Base-by-base conservation (phyloP, 2,888 invertebrate species). In the Meloe dianella region DNA sequence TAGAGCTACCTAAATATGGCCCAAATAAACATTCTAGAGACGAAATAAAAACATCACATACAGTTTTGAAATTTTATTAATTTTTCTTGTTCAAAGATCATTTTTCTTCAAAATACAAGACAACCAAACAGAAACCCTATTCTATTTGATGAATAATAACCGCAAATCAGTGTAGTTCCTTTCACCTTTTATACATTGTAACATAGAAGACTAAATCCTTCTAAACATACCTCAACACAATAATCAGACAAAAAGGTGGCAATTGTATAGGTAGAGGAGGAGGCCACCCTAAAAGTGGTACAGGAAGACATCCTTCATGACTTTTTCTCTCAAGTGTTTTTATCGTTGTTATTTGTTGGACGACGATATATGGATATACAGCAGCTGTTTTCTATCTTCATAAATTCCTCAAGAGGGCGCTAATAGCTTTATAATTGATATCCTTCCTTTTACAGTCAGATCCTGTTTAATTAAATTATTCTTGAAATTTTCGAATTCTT, bases 381-480 rank as follows among this genome's bases (percentile, higher is more conserved):
- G 63, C 71, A 69, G 68, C 68, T 71, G 71, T 58, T 62, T 7
- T 20, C 47, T 62, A 47, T 64, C 64, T 64, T 69, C 66, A 69
- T 64, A 71, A 73, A 74, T 74, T 74, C 74, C 73, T 71, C 74
- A 68, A 73, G 74, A 71, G 73, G 71, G 70, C 74, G 73, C 74
- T 74, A 74, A 74, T 74, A 72, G 73, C 71, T 73, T 73, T 73
- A 71, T 72, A 73, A 69, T 73, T 71, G 67, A 69, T 67, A 70
- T 70, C 73, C 72, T 72, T 71, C 70, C 61, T 29, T 64, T 64
- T 58, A 62, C 71, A 71, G 71, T 70, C 57, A 69, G 63, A 59
- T 63, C 63, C 65, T 70, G 61, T 62, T 67, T 71, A 71, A 66
- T 69, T 67, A 57, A 64, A 70, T 72, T 66, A 69, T 65, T 64